Percentiles rank a stretch among this genome's conserved stretches.
Evolutionary conservation across 2,888 invertebrate genomes (phyloP).

Genomic region (Cataglyphis livida): DNA sequence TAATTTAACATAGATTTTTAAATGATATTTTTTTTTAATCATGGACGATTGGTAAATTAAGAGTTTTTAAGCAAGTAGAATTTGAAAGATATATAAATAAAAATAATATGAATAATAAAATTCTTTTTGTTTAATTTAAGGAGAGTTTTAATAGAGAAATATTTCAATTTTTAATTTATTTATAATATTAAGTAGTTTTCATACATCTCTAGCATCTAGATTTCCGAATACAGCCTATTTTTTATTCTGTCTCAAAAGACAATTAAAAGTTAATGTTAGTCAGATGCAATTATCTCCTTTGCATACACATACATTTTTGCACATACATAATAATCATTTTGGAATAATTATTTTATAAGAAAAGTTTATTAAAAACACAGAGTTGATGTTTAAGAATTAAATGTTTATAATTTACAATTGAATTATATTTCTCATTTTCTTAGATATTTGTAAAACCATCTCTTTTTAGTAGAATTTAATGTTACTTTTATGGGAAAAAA

Average conservation of each 20-base stretch:
- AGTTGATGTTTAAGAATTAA: neutral
- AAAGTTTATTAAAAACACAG: neutral
- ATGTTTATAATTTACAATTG: neutral
- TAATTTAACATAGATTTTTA: neutral
- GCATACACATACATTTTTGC: neutral
- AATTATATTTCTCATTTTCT: neutral
- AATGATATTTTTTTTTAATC: neutral
- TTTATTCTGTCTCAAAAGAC: neutral
- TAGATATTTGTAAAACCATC: neutral
- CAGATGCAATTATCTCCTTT: neutral
- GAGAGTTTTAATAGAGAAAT: neutral
- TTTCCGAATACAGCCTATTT: neutral
- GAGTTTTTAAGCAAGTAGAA: neutral
- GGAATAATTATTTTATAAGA: neutral
- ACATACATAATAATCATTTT: neutral
- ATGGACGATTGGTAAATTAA: neutral
- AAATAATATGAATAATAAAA: neutral
- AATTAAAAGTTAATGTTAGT: neutral
- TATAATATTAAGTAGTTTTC: neutral
- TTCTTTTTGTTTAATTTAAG: neutral
- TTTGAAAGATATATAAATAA: neutral
- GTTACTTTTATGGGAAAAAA: neutral
- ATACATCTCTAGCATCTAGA: neutral
- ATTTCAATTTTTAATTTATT: neutral
- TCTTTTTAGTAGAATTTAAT: neutral